Base-by-base conservation (phyloP, 1,140 invertebrate genomes). In the Drosophila obscura region DNA sequence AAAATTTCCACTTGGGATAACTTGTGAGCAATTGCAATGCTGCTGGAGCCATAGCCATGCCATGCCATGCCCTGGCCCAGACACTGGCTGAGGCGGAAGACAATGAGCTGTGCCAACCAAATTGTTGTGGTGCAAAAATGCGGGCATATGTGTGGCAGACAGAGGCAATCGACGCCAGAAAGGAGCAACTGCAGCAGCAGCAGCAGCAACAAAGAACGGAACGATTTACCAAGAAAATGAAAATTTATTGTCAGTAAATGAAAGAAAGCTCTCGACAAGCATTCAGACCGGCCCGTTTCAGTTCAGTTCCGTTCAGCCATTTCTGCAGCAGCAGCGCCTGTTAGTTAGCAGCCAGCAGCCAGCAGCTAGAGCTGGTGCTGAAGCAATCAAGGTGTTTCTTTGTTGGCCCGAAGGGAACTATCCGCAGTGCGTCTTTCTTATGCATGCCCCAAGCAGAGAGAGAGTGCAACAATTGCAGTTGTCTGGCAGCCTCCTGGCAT, bases 171-270 rank as follows among this genome's bases (percentile, higher is more conserved):
- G 69, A 82, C 76, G 77, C 64, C 66, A 68, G 67, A 69, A 69
- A 62, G 61, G 61, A 64, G 56, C 53, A 69, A 75, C 39, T 71
- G 72, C 80, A 82, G 50, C 51, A 24, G 52, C 51, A 31, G 73
- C 24, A 43, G 28, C 56, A 28, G 9, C 49, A 50, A 46, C 39
- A 44, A 66, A 67, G 69, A 73, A 75, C 72, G 41, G 5, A 61
- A 66, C 80, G 80, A 90, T 88, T 88, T 88, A 67, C 77, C 80
- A 90, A 90, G 87, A 90, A 90, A 90, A 90, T 90, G 87, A 82
- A 90, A 90, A 90, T 90, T 90, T 90, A 90, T 90, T 90, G 87
- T 82, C 82, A 83, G 82, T 80, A 90, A 90, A 82, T 90, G 81
- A 90, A 82, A 84, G 76, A 90, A 87, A 82, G 82, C 63, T 63